Percentiles rank a stretch among this genome's conserved stretches.
Evolutionary conservation across 1,140 invertebrate genomes (phyloP).

Genomic region (Nomia melanderi): DNA sequence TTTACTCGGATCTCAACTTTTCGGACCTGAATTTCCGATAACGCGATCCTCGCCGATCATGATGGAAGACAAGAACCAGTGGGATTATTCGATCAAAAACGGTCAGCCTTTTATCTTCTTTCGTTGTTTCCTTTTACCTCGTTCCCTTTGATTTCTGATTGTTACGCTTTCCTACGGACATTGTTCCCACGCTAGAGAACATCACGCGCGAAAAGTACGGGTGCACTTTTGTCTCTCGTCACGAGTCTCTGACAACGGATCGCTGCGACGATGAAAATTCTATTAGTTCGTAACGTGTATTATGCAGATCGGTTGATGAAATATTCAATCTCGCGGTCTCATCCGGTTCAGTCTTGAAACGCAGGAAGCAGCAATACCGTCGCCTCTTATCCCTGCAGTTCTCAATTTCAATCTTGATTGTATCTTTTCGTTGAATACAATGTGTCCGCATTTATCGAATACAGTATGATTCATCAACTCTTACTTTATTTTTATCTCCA

Average conservation of each 20-base stretch:
- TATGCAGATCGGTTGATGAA: neutral
- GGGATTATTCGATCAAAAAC: slow-evolving; percentile 76
- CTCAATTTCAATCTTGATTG: too few relatives aligned
- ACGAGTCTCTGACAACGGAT: neutral
- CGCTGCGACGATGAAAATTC: slow-evolving; percentile 17
- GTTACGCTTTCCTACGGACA: too few relatives aligned
- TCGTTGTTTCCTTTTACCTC: neutral
- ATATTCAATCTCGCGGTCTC: neutral
- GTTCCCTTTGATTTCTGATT: too few relatives aligned
- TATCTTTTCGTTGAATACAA: neutral
- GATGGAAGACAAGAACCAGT: slow-evolving; percentile 74
- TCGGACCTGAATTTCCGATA: slow-evolving; percentile 74
- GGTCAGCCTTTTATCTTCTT: slow-evolving; percentile 71
- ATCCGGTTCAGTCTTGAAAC: neutral
- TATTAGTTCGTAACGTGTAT: neutral
- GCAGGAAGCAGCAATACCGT: neutral
- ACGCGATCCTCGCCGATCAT: slow-evolving; percentile 42
- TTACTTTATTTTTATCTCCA: too few relatives aligned
- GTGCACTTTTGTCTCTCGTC: too few relatives aligned
- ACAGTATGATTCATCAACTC: too few relatives aligned
- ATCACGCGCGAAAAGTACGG: too few relatives aligned
- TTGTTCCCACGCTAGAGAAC: too few relatives aligned
- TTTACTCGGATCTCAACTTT: slow-evolving; percentile 78
- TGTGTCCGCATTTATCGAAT: too few relatives aligned
- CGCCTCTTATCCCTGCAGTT: neutral